phyloP scores from a whole-genome alignment of 2,797 vertebrate genomes.

The Prionace glauca region DNA sequence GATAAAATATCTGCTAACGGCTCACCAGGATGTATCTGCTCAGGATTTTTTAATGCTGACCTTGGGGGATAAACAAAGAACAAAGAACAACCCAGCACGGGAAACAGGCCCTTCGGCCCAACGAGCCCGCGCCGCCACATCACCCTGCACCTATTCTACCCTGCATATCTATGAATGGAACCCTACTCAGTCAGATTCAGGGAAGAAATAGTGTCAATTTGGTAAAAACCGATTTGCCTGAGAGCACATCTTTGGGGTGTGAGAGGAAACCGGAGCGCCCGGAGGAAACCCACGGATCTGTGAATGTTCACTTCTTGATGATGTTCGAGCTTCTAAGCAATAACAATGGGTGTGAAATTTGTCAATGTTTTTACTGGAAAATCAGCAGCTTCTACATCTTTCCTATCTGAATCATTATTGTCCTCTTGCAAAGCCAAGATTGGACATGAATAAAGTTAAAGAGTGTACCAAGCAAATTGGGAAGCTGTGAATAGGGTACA shows the following conservation, averaged over 20 bases:
- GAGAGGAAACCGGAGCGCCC: no score
- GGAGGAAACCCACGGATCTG: no score
- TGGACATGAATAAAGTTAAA: not conserved
- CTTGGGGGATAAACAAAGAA: no score
- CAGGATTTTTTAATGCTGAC: not conserved
- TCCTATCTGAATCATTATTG: not conserved
- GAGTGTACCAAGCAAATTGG: not conserved
- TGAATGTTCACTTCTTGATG: not conserved
- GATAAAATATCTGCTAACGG: not conserved
- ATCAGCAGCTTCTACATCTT: not conserved
- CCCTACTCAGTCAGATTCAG: no score
- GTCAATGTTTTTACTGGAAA: not conserved
- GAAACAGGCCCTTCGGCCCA: no score
- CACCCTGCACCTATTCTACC: no score
- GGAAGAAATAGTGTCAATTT: no score
- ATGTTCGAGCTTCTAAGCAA: not conserved
- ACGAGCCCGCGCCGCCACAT: no score
- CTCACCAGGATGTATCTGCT: not conserved
- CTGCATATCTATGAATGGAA: no score
- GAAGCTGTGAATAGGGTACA: not conserved
- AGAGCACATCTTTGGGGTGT: no score
- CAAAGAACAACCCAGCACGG: no score
- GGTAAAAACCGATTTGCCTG: no score
- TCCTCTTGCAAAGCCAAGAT: not conserved
- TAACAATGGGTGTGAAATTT: not conserved